Evolutionary conservation across 2,888 invertebrate genomes (phyloP).

Genomic region (Arrhopalites spinosus): DNA sequence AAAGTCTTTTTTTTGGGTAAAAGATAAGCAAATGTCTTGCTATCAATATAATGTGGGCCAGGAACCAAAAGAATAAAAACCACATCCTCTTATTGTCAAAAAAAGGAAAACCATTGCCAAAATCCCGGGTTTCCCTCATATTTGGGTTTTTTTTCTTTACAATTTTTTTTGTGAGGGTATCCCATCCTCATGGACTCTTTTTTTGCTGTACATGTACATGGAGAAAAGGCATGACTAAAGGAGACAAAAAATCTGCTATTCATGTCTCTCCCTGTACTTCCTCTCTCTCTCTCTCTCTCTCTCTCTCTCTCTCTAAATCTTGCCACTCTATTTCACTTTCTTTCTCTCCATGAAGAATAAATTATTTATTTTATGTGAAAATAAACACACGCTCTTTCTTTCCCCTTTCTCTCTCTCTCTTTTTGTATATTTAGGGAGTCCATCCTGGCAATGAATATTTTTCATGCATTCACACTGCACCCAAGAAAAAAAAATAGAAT

Average conservation of each 20-base stretch:
- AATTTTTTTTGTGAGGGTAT: too few relatives aligned
- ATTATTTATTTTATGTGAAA: too few relatives aligned
- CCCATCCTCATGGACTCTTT: too few relatives aligned
- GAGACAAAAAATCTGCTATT: too few relatives aligned
- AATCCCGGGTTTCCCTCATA: not conserved
- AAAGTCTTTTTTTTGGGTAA: not conserved
- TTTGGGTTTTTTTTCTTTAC: too few relatives aligned
- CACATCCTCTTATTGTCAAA: not conserved
- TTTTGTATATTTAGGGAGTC: not conserved
- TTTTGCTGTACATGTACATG: too few relatives aligned
- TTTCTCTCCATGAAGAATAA: not conserved
- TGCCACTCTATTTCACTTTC: not conserved
- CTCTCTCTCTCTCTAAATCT: constrained; percentile 4
- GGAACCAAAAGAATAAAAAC: not conserved
- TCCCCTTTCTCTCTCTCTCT: not conserved
- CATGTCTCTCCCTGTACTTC: too few relatives aligned
- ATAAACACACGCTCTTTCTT: not conserved
- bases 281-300: not conserved
- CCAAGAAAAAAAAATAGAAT: too few relatives aligned
- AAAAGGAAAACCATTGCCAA: not conserved
- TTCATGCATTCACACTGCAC: too few relatives aligned
- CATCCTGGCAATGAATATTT: too few relatives aligned
- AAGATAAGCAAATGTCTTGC: not conserved
- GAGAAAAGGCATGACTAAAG: too few relatives aligned
- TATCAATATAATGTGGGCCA: constrained; percentile 10